Base-by-base conservation (phyloP, 2,797 vertebrate species). In the Gouania willdenowi region DNA sequence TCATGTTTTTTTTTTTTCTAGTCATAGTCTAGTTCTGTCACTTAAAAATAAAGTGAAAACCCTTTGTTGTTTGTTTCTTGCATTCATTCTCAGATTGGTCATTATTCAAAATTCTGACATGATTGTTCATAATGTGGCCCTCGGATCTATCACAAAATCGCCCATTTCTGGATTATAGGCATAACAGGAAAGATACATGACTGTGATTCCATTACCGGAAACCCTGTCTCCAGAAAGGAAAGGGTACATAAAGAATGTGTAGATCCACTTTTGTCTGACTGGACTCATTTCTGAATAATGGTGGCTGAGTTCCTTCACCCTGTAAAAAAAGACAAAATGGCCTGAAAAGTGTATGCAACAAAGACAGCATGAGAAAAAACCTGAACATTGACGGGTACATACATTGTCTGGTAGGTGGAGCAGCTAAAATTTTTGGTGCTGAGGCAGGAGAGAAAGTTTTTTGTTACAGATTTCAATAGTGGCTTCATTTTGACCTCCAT, bases 381-480 rank as follows among this genome's bases (percentile, higher is more conserved):
- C 14, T 3, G 15, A 8, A 21, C 0, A 5, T 7, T 25, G 3
- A n/a, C 7, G 40, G 6, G 18, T 13, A 12, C 78, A 0, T 83
- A 90, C 89, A 89, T 51, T 2, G 62, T 80, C 52, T 79, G 88
- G 65, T 90, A 90, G 49, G 83, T 75, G 49, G 70, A 52, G 47
- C 88, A 90, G 79, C 79, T 90, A 76, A 91, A 88, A 57, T 77
- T 86, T 47, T 72, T 84, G 64, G 78, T 82, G 64, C 87, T 81
- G 30, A 91, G 77, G 52, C 88, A 90, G 19, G 82, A 52, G 29
- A 91, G 75, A 48, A 89, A 83, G 4, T 78, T 41, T 26, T 65
- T 78, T 63, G 66, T 82, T 54, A 89, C 38, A 8, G 86, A 82
- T 11, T 62, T 73, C 26, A 89, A 71, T 40, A 90, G 67, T 0